Conservation (phyloP, 2,888 invertebrate genomes). For the Incurvaria masculella region DNA sequence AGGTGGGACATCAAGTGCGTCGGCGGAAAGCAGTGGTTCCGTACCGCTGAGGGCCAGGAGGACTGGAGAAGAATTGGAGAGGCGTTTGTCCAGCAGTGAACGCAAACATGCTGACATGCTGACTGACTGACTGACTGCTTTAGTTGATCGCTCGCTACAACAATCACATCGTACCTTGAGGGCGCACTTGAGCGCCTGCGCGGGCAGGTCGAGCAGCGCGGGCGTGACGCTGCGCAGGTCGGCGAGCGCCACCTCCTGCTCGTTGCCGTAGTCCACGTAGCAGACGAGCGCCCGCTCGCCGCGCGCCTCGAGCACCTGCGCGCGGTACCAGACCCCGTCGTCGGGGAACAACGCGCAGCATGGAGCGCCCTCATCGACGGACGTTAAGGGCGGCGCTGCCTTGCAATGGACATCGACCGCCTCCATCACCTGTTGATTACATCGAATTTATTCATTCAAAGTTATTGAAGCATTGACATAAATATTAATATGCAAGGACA, state of each 20-base stretch:
- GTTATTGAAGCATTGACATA: too few species aligned
- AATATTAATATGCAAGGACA: too few species aligned
- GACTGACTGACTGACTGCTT: too few species aligned
- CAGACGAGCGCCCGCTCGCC: slow-evolving; percentile 63
- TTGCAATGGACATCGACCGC: slow-evolving; percentile 61
- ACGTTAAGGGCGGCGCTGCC: slow-evolving; percentile 38
- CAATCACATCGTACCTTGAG: slow-evolving; percentile 49
- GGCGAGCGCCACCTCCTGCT: slow-evolving; percentile 66
- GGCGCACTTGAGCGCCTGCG: slow-evolving; percentile 76
- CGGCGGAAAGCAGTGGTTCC: too few species aligned
- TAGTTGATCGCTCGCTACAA: too few species aligned
- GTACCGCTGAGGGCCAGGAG: too few species aligned
- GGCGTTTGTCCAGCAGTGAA: too few species aligned
- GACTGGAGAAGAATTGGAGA: too few species aligned
- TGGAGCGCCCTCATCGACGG: slow-evolving; percentile 59
- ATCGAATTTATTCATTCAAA: too few species aligned
- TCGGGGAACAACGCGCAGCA: slow-evolving; percentile 78
- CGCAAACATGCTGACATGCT: too few species aligned
- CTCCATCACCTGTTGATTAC: slow-evolving; percentile 61
- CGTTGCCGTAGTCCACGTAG: slow-evolving; percentile 96
- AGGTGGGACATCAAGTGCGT: too few species aligned
- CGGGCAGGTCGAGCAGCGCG: slow-evolving; percentile 61
- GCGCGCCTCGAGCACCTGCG: slow-evolving; percentile 64
- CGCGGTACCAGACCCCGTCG: slow-evolving; percentile 90
- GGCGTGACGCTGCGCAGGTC: slow-evolving; percentile 63